phyloP scores from a whole-genome alignment of 2,113 vertebrate genomes.

The Pseudonaja textilis region DNA sequence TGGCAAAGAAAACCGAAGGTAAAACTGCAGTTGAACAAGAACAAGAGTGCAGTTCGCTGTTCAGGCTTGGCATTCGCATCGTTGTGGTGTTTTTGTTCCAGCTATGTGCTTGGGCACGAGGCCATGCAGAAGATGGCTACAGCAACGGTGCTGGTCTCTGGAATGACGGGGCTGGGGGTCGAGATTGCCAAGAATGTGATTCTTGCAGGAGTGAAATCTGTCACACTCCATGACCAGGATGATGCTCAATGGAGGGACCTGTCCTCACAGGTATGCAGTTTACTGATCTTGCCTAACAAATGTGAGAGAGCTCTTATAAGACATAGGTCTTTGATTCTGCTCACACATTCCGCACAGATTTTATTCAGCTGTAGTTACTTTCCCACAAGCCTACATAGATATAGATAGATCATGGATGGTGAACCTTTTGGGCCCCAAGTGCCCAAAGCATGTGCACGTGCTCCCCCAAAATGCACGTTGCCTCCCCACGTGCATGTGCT shows the following conservation, averaged over 20 bases:
- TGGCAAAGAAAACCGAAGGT: background rate
- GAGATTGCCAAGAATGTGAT: conserved; percentile 88
- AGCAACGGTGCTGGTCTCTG: conserved; percentile 78
- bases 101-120: conserved; percentile 80
- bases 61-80: background rate
- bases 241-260: conserved; percentile 67
- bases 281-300: background rate
- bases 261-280: conserved; percentile 78
- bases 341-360: background rate
- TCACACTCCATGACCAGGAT: conserved; percentile 82
- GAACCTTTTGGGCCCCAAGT: too few species aligned
- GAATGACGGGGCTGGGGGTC: conserved; percentile 83
- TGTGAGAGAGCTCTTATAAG: background rate
- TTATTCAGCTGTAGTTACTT: background rate
- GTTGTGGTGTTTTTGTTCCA: conserved; percentile 41
- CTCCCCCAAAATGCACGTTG: too few species aligned
- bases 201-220: conserved; percentile 80
- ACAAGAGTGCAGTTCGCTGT: background rate
- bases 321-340: background rate
- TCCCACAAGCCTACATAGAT: background rate
- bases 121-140: conserved; percentile 74
- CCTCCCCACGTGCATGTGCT: too few species aligned
- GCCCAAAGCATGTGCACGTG: too few species aligned
- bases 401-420: too few species aligned
- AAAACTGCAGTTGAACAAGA: background rate